phyloP scores from a whole-genome alignment of 2,888 invertebrate species.

The Lasioglossum morio region DNA sequence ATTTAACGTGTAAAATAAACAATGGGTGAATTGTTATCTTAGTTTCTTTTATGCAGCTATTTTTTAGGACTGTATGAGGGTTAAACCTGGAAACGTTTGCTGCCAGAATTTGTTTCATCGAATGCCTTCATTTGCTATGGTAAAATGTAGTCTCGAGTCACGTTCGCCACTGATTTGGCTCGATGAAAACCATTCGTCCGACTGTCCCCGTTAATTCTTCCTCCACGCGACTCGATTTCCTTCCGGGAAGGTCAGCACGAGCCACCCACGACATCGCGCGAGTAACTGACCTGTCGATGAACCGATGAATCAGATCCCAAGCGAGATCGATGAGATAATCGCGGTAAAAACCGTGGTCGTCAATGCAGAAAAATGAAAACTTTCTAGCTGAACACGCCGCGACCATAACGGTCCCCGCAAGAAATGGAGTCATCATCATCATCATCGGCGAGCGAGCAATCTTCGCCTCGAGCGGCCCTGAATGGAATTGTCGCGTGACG shows the following conservation, averaged over 20 bases:
- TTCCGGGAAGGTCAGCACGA: background rate
- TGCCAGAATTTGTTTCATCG: background rate
- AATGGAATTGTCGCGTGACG: constrained; percentile 54
- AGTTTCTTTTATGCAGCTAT: too few relatives aligned
- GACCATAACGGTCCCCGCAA: background rate
- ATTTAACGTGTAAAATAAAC: too few relatives aligned
- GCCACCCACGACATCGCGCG: background rate
- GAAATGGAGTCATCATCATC: constrained; percentile 35
- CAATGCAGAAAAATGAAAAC: constrained; percentile 21
- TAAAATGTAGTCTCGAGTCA: background rate
- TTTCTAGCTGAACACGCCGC: background rate
- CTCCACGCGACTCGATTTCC: background rate
- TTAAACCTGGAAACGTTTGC: background rate
- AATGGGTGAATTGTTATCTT: too few relatives aligned
- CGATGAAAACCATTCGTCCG: background rate
- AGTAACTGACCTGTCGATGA: constrained; percentile 2
- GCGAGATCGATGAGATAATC: constrained; percentile 5
- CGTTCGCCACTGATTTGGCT: background rate
- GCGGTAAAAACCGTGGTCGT: background rate
- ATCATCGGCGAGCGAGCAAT: constrained; percentile 16
- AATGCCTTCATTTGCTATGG: background rate
- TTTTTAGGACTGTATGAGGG: too few relatives aligned
- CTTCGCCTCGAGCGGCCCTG: constrained; percentile 39
- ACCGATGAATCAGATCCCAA: constrained; percentile 1
- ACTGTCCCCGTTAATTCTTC: background rate